A percentile compares a stretch with the other conserved stretches of the same genome.
These are phyloP conservation scores for Anticlea derivata DNA, from an alignment of 2,888 invertebrate genomes.

Conservation along the genomic window DNA sequence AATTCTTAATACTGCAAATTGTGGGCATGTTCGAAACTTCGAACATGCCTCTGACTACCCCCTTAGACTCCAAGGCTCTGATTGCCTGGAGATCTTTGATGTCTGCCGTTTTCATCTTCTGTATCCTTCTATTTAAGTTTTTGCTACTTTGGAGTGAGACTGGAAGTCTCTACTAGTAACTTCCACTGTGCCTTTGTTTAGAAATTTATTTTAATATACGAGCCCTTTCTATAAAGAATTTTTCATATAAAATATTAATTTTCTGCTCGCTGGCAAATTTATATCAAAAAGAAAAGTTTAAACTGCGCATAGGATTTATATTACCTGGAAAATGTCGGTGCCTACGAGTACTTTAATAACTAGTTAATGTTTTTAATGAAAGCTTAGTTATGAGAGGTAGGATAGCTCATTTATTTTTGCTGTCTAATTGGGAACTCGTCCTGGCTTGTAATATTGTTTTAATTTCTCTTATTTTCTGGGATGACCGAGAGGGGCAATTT, in stretches of 20 bases:
- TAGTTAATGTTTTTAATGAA: conserved; percentile 32
- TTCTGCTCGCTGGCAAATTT: conserved; percentile 19
- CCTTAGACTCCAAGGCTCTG: too few relatives aligned
- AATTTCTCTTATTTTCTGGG: conserved; percentile 1
- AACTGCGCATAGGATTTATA: conserved; percentile 30
- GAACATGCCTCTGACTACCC: too few relatives aligned
- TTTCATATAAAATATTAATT: conserved; percentile 30
- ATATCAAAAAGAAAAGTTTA: conserved; percentile 30
- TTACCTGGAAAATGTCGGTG: conserved; percentile 22
- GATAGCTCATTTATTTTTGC: conserved; percentile 16
- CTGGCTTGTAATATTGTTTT: conserved; percentile 9
- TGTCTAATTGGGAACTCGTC: conserved; percentile 15
- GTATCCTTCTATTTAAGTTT: too few relatives aligned
- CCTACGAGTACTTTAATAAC: conserved; percentile 28
- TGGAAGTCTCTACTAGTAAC: neutral
- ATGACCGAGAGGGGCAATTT: neutral
- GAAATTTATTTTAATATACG: conserved; percentile 21
- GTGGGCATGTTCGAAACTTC: too few relatives aligned
- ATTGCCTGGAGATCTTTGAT: too few relatives aligned
- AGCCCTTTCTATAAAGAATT: conserved; percentile 20
- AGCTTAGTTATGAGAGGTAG: conserved; percentile 20
- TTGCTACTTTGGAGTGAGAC: too few relatives aligned
- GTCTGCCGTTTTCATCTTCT: too few relatives aligned
- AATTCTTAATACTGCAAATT: too few relatives aligned
- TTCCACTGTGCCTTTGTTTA: conserved; percentile 17